Base-by-base conservation (phyloP, 2,888 invertebrate species). In the Amblyjoppa proteus region DNA sequence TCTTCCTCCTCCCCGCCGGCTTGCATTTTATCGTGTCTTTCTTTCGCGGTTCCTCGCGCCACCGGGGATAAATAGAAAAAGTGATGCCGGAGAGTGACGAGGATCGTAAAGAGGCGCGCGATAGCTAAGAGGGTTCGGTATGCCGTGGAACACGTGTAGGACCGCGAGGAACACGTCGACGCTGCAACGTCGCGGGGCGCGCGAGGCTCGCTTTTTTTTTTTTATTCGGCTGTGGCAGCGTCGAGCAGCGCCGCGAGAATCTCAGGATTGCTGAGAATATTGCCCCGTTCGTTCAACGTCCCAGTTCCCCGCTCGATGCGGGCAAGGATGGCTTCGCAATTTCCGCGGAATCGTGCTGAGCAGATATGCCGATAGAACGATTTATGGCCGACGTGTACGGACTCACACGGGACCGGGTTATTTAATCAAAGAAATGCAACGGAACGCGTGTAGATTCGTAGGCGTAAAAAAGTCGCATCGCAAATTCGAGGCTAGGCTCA, bases 61-160 rank as follows among this genome's bases (percentile, higher is more conserved):
- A 74, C 70, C 79, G 74, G 70, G 86, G 86, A 88, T 86, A 86
- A 86, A 88, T 85, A 85, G 64, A 66, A 82, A 82, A 64, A 82
- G 51, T 58, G 76, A 56, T 71, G 76, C 64, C 20, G 28, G 34
- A 53, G 53, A 71, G 70, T 16, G 70, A 70, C 51, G 53, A 49
- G 80, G 53, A 68, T 34, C 64, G 64, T 64, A 34, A 28, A 64
- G 34, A 31, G 66, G 20, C 45, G 53, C 16, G 61, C 81, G 61
- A 45, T 61, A 51, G 56, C 58, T 75, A 49, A 77, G 68, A 74
- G 58, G 78, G 58, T 58, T 45, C 56, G 82, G 83, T 83, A 83
- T 83, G 83, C 51, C 78, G 78, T 34, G 69, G 68, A 83, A 83
- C 83, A 83, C 83, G 83, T 83, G 83, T 83, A 79, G 78, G 51